Base-by-base conservation (phyloP, 2,888 invertebrate genomes). In the Papilio protenor region DNA sequence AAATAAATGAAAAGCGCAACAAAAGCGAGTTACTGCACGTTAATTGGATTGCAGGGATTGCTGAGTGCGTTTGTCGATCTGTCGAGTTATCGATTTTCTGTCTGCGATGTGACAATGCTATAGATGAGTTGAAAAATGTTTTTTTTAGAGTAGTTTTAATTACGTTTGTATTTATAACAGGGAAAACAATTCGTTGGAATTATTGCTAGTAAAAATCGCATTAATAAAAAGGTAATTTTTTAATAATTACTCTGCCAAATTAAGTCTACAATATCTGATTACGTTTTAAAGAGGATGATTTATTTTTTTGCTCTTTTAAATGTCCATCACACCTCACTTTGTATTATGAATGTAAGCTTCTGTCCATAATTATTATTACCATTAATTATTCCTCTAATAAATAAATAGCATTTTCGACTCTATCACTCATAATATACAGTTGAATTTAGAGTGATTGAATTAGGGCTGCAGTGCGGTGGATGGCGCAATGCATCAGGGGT, bases 401-500 rank as follows among this genome's bases (percentile, higher is more conserved):
- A 21, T 47, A 21, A 49, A 1, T 23, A 11, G 16, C 1, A 74
- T 49, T 70, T 57, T 33, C n/a, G 27, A 81, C 83, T 81, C 73
- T 83, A 83, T 81, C 69, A 70, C 64, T 57, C 64, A 73, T 61
- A 73, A 49, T 40, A 78, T 82, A 82, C 80, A 82, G 82, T 83
- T 80, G 81, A 73, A 75, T 82, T 81, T 82, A 79, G 81, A 81
- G 73, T 77, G 27, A 12, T 45, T n/a, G 18, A 3, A 49, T 52
- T 14, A 73, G 69, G 79, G 76, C 71, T 80, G 80, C 81, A 82
- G 78, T 85, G 86, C 86, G 83, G 82, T 82, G 84, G 83, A 81
- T 86, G 84, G 81, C 84, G 87, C 87, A 86, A 82, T 86, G 87
- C 87, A 85, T 85, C 86, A 85, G 76, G 40, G 80, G 80, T 80